Percentiles rank a stretch among this genome's conserved stretches.
Conservation (phyloP, 37 sponge, comb jelly and placozoan species). For the Dysidea cf. avara region DNA sequence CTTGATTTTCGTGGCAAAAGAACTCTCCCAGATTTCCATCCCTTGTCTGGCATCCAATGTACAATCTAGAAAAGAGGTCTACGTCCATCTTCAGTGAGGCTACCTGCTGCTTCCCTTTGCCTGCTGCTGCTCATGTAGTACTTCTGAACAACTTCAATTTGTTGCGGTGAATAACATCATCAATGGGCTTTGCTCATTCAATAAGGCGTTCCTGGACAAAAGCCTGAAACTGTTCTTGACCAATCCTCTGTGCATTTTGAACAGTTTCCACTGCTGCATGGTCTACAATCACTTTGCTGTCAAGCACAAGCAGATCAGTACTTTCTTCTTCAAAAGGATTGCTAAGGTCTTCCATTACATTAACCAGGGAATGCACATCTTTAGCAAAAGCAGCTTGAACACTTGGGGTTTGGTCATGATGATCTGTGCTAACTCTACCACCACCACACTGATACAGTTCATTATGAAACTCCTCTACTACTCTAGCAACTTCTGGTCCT, state of each 20-base stretch:
- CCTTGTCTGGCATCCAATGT: conserved; percentile 33
- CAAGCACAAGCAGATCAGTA: conserved; percentile 32
- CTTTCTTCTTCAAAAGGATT: too few species aligned
- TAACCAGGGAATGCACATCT: conserved; percentile 26
- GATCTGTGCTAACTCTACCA: background rate
- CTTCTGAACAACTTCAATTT: too few species aligned
- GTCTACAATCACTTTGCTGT: conserved; percentile 38
- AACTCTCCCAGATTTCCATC: too few species aligned
- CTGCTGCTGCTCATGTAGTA: too few species aligned
- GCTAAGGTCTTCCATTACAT: conserved; percentile 29
- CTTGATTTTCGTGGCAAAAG: too few species aligned
- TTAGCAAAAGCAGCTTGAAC: too few species aligned
- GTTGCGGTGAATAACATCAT: conserved; percentile 34
- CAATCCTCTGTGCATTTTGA: conserved; percentile 10
- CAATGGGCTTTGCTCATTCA: conserved; percentile 20
- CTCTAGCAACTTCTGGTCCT: too few species aligned
- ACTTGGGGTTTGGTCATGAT: conserved; percentile 35
- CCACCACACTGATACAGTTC: background rate
- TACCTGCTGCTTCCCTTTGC: conserved; percentile 4
- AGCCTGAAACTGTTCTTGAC: conserved; percentile 30
- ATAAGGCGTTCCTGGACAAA: conserved; percentile 26
- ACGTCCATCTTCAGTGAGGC: conserved; percentile 10
- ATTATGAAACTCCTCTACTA: conserved; percentile 2
- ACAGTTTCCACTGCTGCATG: conserved; percentile 24
- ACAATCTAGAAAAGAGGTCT: conserved; percentile 22